Percentiles rank a stretch among this genome's conserved stretches.
phyloP scores from a whole-genome alignment of 2,888 invertebrate genomes.

The Athetis lepigone region DNA sequence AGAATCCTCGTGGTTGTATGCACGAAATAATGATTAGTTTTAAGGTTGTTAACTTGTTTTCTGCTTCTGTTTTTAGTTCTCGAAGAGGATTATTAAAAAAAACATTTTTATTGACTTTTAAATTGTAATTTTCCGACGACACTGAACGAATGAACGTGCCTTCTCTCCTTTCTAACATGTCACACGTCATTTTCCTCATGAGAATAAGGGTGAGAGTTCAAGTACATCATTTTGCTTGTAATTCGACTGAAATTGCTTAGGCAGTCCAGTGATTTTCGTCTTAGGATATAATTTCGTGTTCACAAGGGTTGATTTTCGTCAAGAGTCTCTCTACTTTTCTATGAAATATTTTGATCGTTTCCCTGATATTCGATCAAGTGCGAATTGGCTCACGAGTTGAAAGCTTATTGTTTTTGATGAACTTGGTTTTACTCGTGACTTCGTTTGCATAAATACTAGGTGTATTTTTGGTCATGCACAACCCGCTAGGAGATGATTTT shows the following conservation, averaged over 20 bases:
- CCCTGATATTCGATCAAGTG: slow-evolving; percentile 4
- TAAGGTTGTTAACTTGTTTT: too few relatives aligned
- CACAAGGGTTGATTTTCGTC: slow-evolving; percentile 4
- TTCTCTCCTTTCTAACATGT: neutral
- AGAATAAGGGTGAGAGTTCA: neutral
- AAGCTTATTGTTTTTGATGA: slow-evolving; percentile 5
- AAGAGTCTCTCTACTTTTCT: neutral
- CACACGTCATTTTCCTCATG: neutral
- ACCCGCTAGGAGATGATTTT: too few relatives aligned
- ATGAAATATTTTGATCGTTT: slow-evolving; percentile 8
- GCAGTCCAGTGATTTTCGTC: slow-evolving; percentile 3
- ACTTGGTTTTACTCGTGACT: neutral
- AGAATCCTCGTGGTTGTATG: too few relatives aligned
- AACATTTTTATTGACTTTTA: neutral
- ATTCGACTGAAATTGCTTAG: slow-evolving; percentile 16
- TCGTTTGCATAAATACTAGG: too few relatives aligned
- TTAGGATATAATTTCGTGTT: neutral
- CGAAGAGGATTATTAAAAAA: too few relatives aligned
- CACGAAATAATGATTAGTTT: too few relatives aligned
- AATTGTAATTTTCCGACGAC: neutral
- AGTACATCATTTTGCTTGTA: neutral
- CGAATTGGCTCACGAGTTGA: neutral
- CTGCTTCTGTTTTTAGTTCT: too few relatives aligned
- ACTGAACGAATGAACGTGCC: neutral
- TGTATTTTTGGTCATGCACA: too few relatives aligned